Conservation (phyloP, 2,797 vertebrate species). For the Otolemur crassicaudatus region DNA sequence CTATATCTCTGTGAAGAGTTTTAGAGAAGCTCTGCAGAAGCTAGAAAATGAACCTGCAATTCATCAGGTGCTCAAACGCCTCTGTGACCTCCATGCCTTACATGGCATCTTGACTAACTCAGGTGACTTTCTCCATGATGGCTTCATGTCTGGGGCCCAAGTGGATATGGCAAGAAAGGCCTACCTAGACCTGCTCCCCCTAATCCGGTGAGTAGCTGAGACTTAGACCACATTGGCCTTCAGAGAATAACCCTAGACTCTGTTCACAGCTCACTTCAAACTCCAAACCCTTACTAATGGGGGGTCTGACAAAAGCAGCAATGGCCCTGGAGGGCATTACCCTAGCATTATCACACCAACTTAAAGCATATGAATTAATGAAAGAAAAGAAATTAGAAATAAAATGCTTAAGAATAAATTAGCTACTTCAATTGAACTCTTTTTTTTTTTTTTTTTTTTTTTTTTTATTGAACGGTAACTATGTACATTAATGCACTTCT, state of each 20-base stretch:
- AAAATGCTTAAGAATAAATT: constrained; percentile 43
- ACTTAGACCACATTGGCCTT: not conserved
- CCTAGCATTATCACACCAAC: not conserved
- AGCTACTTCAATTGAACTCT: not conserved
- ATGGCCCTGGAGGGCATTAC: not conserved
- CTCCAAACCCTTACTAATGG: not conserved
- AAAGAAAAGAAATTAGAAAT: not conserved
- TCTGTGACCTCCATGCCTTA: constrained; percentile 89
- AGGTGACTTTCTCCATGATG: constrained; percentile 87
- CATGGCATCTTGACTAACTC: constrained; percentile 85
- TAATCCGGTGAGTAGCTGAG: constrained; percentile 87
- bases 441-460: too few species aligned
- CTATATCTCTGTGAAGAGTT: constrained; percentile 86
- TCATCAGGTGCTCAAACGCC: constrained; percentile 85
- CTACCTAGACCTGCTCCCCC: constrained; percentile 86
- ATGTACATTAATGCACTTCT: too few species aligned
- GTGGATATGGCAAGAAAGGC: constrained; percentile 84
- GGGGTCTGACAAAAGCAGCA: not conserved
- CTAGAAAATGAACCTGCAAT: constrained; percentile 82
- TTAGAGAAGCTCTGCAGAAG: constrained; percentile 82
- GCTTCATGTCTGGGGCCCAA: constrained; percentile 86
- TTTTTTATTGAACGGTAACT: too few species aligned
- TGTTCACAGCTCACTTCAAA: not conserved
- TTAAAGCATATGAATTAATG: not conserved
- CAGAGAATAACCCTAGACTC: not conserved